These are phyloP conservation scores for Poecile atricapillus DNA, from an alignment of 2,113 vertebrate species.

Conservation along the genomic window DNA sequence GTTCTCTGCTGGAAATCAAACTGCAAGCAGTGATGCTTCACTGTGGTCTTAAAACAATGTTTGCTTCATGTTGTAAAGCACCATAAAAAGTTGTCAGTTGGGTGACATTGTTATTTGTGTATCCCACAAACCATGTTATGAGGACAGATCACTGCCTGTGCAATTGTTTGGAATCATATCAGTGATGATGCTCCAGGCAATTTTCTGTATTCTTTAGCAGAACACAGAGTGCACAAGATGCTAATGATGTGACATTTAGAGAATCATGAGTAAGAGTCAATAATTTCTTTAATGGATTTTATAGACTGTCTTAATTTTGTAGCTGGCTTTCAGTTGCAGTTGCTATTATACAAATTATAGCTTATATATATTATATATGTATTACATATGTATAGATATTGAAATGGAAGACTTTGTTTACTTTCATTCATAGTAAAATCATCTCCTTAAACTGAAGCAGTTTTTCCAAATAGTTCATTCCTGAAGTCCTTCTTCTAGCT, in stretches of 20 bases:
- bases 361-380: too few relatives aligned
- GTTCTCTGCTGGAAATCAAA: constrained; percentile 2
- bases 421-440: not conserved
- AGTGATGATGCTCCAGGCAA: not conserved
- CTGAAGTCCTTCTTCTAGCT: not conserved
- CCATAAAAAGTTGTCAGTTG: not conserved
- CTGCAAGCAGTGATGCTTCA: not conserved
- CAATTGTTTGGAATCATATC: not conserved
- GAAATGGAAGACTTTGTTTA: not conserved
- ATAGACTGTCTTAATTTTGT: not conserved
- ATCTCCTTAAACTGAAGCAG: not conserved
- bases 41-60: not conserved
- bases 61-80: not conserved
- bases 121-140: not conserved
- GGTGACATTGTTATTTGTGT: not conserved
- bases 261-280: not conserved
- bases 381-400: too few relatives aligned
- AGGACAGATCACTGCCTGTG: not conserved
- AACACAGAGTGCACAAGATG: not conserved
- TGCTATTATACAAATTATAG: not conserved
- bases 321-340: not conserved
- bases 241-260: not conserved
- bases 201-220: not conserved
- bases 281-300: not conserved
- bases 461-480: not conserved